Base-by-base conservation (phyloP, 2,888 invertebrate genomes). In the Smittia sp. region DNA sequence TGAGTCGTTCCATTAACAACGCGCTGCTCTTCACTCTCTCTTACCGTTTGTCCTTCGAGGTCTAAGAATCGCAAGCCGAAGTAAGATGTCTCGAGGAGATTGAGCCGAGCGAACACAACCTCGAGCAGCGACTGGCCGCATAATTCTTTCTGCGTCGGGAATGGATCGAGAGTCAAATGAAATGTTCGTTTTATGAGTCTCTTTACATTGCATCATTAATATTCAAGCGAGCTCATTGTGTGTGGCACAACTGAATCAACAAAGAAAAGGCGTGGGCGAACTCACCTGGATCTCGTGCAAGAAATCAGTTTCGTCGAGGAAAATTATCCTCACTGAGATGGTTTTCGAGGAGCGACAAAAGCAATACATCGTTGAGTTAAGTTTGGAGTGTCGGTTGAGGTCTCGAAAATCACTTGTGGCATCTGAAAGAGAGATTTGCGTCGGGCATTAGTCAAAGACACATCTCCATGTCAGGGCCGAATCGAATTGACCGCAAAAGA, bases 31-130 rank as follows among this genome's bases (percentile, higher is more conserved):
- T 54, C 74, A 39, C 58, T 65, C 46, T 75, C 77, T 81, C 89
- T 89, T 86, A 96, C 96, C 85, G 96, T 93, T 86, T 97, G 97
- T 81, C 93, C 95, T 78, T 94, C 93, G 79, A 90, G 88, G 82
- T 97, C 96, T 75, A 97, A 87, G 81, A 92, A 98, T 76, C 97
- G 89, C 67, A 98, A 87, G 70, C 98, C 97, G 82, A 98, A 98
- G 84, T 97, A 98, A 76, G 96, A 94, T 70, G 96, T 96, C 84
- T 98, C 97, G 80, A 96, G 85, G 74, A 98, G 88, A 84, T 97
- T 96, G 78, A 98, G 86, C 81, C 96, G 94, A 77, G 92, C 88
- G 83, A 94, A 96, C 69, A 96, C 95, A 77, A 94, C 91, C 81
- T 97, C 96, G 80, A 97, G 84, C 77, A 98, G 84, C 77, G 91